Evolutionary conservation across 2,888 invertebrate genomes (phyloP).

Genomic region (Gryllus longicercus): DNA sequence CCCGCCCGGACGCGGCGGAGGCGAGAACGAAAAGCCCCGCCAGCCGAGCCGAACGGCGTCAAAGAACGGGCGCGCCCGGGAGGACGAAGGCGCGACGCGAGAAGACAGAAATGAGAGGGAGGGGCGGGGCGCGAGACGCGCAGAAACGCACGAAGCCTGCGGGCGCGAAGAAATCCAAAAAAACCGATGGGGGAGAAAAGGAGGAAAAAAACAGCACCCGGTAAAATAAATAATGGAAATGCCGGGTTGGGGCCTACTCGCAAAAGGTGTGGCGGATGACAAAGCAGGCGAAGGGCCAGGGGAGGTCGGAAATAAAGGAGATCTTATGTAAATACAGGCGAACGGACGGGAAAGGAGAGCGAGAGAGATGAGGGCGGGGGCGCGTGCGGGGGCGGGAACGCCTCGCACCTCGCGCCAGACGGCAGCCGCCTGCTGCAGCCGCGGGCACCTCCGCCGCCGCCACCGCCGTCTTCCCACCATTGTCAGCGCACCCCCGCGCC

Average conservation of each 20-base stretch:
- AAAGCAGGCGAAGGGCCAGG: background rate
- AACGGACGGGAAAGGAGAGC: background rate
- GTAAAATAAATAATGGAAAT: background rate
- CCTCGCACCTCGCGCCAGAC: too few relatives aligned
- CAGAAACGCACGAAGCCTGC: background rate
- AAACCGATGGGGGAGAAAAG: background rate
- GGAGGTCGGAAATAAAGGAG: conserved; percentile 1
- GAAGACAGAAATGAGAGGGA: background rate
- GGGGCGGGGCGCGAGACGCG: background rate
- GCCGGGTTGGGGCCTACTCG: background rate
- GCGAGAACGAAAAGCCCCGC: too few relatives aligned
- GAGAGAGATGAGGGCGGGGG: background rate
- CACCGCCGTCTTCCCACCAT: background rate
- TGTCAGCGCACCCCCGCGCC: conserved; percentile 6
- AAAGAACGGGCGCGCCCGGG: too few relatives aligned
- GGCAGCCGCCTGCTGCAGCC: background rate
- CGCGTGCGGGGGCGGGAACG: too few relatives aligned
- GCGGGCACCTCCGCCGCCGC: background rate
- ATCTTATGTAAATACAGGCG: background rate
- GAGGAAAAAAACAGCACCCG: background rate
- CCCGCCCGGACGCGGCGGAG: too few relatives aligned
- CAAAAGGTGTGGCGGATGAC: background rate
- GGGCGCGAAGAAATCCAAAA: too few relatives aligned
- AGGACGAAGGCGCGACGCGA: too few relatives aligned
- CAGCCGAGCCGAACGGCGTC: too few relatives aligned